Evolutionary conservation across 2,888 invertebrate genomes (phyloP).

Genomic region (Eudemis profundana): DNA sequence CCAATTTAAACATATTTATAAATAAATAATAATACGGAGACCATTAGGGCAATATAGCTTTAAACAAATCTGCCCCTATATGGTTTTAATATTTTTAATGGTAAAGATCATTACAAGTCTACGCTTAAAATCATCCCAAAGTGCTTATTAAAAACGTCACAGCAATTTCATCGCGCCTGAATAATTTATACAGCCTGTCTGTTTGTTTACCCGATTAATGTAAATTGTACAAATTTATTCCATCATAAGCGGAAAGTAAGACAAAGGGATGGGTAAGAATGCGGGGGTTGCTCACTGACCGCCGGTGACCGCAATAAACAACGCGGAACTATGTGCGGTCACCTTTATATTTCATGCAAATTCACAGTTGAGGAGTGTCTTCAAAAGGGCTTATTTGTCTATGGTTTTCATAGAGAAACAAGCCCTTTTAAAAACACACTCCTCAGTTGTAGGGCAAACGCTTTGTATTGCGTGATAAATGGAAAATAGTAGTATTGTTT

Average conservation of each 20-base stretch:
- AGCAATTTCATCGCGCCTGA: conserved; percentile 8
- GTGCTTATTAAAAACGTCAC: conserved; percentile 5
- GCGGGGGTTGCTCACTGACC: conserved; percentile 75
- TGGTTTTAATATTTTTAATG: too few species aligned
- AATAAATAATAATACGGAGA: too few species aligned
- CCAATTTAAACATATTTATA: too few species aligned
- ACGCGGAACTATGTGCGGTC: conserved; percentile 79
- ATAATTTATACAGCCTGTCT: conserved; percentile 51
- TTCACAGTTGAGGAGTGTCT: too few species aligned
- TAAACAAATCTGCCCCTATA: too few species aligned
- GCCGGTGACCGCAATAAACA: conserved; percentile 82
- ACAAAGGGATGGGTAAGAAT: conserved; percentile 83
- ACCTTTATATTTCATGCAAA: conserved; percentile 85
- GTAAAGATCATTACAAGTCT: background rate
- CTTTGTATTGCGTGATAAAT: conserved; percentile 67
- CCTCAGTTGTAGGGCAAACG: conserved; percentile 59
- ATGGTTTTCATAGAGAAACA: too few species aligned
- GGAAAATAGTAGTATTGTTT: conserved; percentile 42
- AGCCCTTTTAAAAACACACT: too few species aligned
- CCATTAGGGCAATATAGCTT: too few species aligned
- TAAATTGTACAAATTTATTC: conserved; percentile 65
- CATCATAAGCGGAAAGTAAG: conserved; percentile 80
- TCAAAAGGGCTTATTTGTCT: too few species aligned
- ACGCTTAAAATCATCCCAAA: background rate
- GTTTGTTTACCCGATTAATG: conserved; percentile 65